These are phyloP conservation scores for Epirrita christyi DNA, from an alignment of 2,888 invertebrate species.

Conservation along the genomic window DNA sequence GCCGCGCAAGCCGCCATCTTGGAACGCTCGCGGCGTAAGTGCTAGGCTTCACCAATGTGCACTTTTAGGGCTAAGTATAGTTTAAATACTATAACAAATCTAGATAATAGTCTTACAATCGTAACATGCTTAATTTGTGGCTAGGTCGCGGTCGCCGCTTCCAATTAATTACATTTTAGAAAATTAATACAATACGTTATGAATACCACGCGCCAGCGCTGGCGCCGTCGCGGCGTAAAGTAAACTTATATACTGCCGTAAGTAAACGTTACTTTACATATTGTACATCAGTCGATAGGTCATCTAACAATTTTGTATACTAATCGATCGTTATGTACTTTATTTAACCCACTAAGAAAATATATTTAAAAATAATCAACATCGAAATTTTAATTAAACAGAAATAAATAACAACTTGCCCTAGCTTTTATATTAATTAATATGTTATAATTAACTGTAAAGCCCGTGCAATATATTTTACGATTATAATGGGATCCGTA, in stretches of 20 bases:
- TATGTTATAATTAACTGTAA: slow-evolving; percentile 82
- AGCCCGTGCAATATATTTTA: slow-evolving; percentile 83
- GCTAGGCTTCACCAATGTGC: slow-evolving; percentile 48
- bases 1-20: slow-evolving; percentile 32
- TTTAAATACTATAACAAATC: slow-evolving; percentile 80
- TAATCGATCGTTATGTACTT: slow-evolving; percentile 82
- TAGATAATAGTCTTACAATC: slow-evolving; percentile 83
- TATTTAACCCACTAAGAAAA: slow-evolving; percentile 80
- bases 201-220: slow-evolving; percentile 60
- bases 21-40: slow-evolving; percentile 38
- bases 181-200: slow-evolving; percentile 82
- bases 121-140: slow-evolving; percentile 77
- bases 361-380: slow-evolving; percentile 82
- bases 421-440: slow-evolving; percentile 83
- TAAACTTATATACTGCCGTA: slow-evolving; percentile 83
- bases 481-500: slow-evolving; percentile 75
- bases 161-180: slow-evolving; percentile 79
- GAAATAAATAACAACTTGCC: slow-evolving; percentile 87
- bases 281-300: slow-evolving; percentile 84
- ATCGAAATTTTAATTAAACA: slow-evolving; percentile 76
- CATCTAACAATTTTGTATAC: slow-evolving; percentile 83
- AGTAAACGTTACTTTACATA: slow-evolving; percentile 81
- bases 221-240: slow-evolving; percentile 60
- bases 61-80: slow-evolving; percentile 71
- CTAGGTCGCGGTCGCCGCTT: slow-evolving; percentile 75